phyloP scores from a whole-genome alignment of 2,797 vertebrate genomes.

The Choloepus didactylus region DNA sequence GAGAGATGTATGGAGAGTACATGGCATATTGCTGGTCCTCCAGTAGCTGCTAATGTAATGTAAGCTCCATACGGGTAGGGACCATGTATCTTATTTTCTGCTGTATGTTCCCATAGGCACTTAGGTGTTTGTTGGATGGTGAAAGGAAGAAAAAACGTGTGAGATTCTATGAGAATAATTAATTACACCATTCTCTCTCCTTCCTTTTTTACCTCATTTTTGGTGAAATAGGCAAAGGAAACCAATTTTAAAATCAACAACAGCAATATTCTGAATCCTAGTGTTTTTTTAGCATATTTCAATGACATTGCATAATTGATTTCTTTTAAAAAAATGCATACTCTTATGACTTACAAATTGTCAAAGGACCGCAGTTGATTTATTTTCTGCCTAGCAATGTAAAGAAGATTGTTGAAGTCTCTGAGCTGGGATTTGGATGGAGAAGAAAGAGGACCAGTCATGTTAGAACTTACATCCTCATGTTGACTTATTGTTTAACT shows the following conservation, averaged over 20 bases:
- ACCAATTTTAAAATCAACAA: neutral
- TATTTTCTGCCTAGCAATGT: neutral
- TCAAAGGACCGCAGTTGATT: neutral
- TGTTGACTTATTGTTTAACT: conserved; percentile 1
- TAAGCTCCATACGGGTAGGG: neutral
- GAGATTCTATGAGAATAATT: neutral
- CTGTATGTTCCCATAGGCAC: neutral
- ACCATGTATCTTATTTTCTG: neutral
- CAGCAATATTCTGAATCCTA: conserved; percentile 4
- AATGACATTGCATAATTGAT: neutral
- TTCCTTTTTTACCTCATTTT: conserved; percentile 15
- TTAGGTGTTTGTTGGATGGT: neutral
- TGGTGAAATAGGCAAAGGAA: conserved; percentile 42
- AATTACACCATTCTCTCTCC: neutral
- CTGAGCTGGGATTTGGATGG: neutral
- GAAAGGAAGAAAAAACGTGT: conserved; percentile 15
- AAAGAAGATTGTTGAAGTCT: neutral
- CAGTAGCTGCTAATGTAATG: neutral
- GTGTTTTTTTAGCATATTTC: neutral
- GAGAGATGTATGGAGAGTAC: neutral
- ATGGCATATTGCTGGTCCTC: neutral
- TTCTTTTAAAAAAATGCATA: neutral
- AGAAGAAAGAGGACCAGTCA: neutral
- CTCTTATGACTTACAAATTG: neutral
- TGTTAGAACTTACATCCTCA: neutral